These are phyloP conservation scores for Neodiprion fabricii DNA, from an alignment of 1,140 invertebrate genomes.

Conservation along the genomic window DNA sequence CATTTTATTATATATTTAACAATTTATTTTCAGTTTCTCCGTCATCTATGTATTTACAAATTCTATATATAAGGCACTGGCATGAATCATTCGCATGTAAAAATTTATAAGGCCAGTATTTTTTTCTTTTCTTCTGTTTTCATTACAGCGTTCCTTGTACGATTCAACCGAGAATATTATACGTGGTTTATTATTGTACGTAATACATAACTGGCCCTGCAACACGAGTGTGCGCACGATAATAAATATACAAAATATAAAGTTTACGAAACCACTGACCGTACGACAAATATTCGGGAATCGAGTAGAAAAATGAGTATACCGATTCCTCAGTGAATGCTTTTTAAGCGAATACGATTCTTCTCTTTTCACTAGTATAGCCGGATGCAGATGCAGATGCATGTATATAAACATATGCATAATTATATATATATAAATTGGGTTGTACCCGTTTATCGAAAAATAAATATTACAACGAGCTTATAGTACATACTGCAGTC, in stretches of 20 bases:
- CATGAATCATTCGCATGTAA: conserved; percentile 16
- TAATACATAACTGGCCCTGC: too few relatives aligned
- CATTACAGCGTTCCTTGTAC: background rate
- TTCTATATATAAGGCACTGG: conserved; percentile 33
- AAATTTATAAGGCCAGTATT: background rate
- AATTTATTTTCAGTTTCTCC: conserved; percentile 43
- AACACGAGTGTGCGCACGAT: too few relatives aligned
- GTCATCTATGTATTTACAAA: conserved; percentile 43
- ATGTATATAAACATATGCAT: conserved; percentile 18
- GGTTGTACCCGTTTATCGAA: conserved; percentile 19
- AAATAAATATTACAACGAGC: conserved; percentile 4
- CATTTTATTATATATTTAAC: conserved; percentile 53
- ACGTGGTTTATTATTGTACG: too few relatives aligned
- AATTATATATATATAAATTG: conserved; percentile 23
- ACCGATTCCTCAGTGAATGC: conserved; percentile 11
- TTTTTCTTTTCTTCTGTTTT: background rate
- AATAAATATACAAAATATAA: too few relatives aligned
- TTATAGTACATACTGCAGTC: too few relatives aligned
- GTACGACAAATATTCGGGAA: conserved; percentile 3
- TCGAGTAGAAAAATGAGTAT: conserved; percentile 30
- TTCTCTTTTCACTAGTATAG: conserved; percentile 6
- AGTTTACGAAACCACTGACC: background rate
- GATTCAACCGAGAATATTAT: background rate
- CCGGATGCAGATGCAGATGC: background rate
- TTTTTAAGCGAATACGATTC: background rate